A percentile compares a stretch with the other conserved stretches of the same genome.
Conservation (phyloP, 2,113 vertebrate species). For the Pelvicachromis taeniatus region DNA sequence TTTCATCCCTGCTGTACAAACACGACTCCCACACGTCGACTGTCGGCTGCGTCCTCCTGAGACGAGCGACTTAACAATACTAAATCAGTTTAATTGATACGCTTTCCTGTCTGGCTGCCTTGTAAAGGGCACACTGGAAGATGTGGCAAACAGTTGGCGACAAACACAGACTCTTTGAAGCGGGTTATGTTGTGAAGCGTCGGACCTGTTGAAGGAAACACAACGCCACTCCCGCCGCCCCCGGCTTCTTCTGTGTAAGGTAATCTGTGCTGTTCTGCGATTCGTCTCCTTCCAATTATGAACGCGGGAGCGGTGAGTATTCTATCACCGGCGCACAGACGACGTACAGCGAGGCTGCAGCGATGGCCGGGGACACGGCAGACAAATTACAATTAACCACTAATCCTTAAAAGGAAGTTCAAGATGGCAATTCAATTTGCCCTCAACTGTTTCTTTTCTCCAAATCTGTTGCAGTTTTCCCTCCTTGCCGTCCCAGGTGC, state of each 20-base stretch:
- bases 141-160: slow-evolving; percentile 37
- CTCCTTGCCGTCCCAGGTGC: slow-evolving; percentile 64
- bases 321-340: slow-evolving; percentile 63
- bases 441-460: slow-evolving; percentile 42
- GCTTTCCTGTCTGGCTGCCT: not conserved
- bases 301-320: slow-evolving; percentile 55
- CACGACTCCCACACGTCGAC: slow-evolving; percentile 34
- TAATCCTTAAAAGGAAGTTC: slow-evolving; percentile 68
- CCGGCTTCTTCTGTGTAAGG: not conserved
- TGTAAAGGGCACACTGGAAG: slow-evolving; percentile 23
- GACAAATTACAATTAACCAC: slow-evolving; percentile 64
- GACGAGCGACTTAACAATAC: slow-evolving; percentile 1
- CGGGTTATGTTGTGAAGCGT: slow-evolving; percentile 13
- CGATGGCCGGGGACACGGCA: slow-evolving; percentile 57
- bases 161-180: slow-evolving; percentile 38
- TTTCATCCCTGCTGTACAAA: slow-evolving; percentile 30
- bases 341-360: slow-evolving; percentile 4
- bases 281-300: slow-evolving; percentile 54
- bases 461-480: slow-evolving; percentile 54
- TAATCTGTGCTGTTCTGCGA: slow-evolving; percentile 22
- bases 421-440: slow-evolving; percentile 69
- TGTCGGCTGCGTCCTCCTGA: slow-evolving; percentile 5
- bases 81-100: slow-evolving; percentile 25
- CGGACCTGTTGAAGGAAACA: slow-evolving; percentile 45
- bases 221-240: not conserved